Evolutionary conservation across 2,888 invertebrate genomes (phyloP), one percentile per base, ranked within the genome.

Genomic region (Acheta domesticus): DNA sequence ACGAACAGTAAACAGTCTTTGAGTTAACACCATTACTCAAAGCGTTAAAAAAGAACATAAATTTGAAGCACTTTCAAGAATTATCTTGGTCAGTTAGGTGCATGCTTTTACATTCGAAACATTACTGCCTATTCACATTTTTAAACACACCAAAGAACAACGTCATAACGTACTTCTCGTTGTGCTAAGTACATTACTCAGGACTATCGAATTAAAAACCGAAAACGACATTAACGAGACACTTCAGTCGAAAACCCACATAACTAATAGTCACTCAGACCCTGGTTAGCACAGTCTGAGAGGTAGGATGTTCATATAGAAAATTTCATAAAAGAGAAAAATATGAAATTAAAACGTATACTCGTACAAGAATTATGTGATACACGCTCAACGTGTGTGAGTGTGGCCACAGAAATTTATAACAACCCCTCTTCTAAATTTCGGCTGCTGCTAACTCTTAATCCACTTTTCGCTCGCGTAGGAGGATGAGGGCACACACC

Each of bases 291-390:
- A n/a, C n/a, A 62, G 14, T 62, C 62, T 62, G 16, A 62, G 62
- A 62, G 62, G 62, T 62, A 19, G 62, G 62, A 62, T 62, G 62
- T 62, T 62, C 62, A 62, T 62, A 62, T 62, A 62, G 62, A 62
- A 62, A 62, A 62, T 62, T 62, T 62, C 62, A 62, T 62, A 62
- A 62, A 62, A 62, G 62, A n/a, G 62, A 19, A 62, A 19, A 62
- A 62, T 62, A 62, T 62, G 14, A 62, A 62, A 62, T 62, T 62
- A 62, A 62, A 62, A 62, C 62, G 62, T 62, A 62, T 62, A 62
- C 62, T 62, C 62, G n/a, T 62, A 62, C 62, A 62, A 62, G 62
- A 62, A 62, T 62, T 62, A 62, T 62, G 62, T 62, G 62, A 62
- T 62, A 62, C 62, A 62, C 62, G 14, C 62, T 62, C n/a, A 19